phyloP scores from a whole-genome alignment of 2,113 vertebrate genomes.

The Hippocampus comes region DNA sequence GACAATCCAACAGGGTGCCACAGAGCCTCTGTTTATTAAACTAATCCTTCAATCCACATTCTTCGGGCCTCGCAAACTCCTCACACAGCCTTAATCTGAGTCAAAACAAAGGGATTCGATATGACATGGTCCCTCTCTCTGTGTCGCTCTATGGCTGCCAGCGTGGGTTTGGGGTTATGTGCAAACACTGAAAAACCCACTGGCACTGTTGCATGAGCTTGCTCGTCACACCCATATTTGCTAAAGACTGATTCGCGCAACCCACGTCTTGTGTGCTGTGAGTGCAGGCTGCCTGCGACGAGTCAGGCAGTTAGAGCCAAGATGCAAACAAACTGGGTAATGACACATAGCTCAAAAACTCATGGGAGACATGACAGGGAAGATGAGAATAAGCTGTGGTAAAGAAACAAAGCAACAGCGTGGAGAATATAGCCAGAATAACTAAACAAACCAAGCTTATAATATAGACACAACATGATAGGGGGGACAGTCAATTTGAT shows the following conservation, averaged over 20 bases:
- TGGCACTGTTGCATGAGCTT: slow-evolving; percentile 47
- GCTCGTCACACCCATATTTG: slow-evolving; percentile 54
- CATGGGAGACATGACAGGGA: slow-evolving; percentile 61
- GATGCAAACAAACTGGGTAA: slow-evolving; percentile 71
- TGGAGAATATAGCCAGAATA: slow-evolving; percentile 49
- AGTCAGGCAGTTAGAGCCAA: slow-evolving; percentile 62
- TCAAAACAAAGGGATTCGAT: slow-evolving; percentile 75
- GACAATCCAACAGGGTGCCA: slow-evolving; percentile 51
- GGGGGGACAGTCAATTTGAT: slow-evolving; percentile 25
- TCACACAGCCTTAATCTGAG: slow-evolving; percentile 71
- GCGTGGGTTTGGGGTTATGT: slow-evolving; percentile 43
- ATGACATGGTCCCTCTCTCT: slow-evolving; percentile 63
- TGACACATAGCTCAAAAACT: slow-evolving; percentile 67
- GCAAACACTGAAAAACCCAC: slow-evolving; percentile 47
- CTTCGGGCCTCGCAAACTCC: slow-evolving; percentile 64
- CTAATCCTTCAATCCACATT: slow-evolving; percentile 79
- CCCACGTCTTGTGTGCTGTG: slow-evolving; percentile 24
- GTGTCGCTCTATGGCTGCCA: slow-evolving; percentile 52
- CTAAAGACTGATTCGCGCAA: slow-evolving; percentile 49
- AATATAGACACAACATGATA: slow-evolving; percentile 39
- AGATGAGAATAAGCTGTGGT: slow-evolving; percentile 66
- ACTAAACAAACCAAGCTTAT: slow-evolving; percentile 49
- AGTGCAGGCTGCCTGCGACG: slow-evolving; percentile 53
- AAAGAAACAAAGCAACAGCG: slow-evolving; percentile 38
- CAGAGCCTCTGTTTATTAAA: slow-evolving; percentile 75